phyloP scores from a whole-genome alignment of 2,888 invertebrate genomes.

The Penaeus monodon region DNA sequence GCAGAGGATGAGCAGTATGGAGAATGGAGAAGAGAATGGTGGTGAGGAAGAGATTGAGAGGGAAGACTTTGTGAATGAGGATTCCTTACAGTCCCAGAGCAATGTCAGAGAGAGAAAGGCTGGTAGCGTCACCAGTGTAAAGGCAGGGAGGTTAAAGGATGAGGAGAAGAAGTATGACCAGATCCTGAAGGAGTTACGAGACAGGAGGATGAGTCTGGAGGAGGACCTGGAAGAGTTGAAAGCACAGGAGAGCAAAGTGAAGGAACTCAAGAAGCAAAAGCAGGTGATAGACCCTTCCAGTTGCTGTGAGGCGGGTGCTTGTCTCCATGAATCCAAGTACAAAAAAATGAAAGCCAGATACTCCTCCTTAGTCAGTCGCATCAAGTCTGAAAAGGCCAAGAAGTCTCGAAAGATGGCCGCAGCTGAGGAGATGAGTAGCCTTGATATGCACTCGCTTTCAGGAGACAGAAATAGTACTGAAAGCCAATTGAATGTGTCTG shows the following conservation, averaged over 20 bases:
- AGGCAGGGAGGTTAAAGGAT: neutral
- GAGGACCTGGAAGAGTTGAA: conserved; percentile 46
- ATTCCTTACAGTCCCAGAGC: no score
- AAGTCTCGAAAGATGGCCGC: conserved; percentile 20
- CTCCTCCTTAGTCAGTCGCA: conserved; percentile 40
- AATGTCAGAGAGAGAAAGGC: neutral
- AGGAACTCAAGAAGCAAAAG: conserved; percentile 35
- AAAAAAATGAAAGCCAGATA: conserved; percentile 48
- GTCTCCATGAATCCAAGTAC: conserved; percentile 47
- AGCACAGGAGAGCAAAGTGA: conserved; percentile 38
- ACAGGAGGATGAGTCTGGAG: conserved; percentile 45
- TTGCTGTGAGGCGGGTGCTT: conserved; percentile 15
- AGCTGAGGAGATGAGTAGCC: neutral
- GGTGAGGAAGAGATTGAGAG: neutral
- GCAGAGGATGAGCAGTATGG: conserved; percentile 24
- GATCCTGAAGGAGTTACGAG: conserved; percentile 29
- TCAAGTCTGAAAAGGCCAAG: conserved; percentile 51
- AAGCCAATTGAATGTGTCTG: conserved; percentile 29
- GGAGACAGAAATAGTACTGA: conserved; percentile 43
- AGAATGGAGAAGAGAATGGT: conserved; percentile 19
- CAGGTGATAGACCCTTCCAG: neutral
- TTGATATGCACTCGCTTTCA: conserved; percentile 10
- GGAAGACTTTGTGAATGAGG: no score
- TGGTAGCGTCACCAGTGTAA: neutral
- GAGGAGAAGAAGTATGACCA: conserved; percentile 45